Conservation (phyloP, 2,113 vertebrate species). For the Austrofundulus limnaeus region DNA sequence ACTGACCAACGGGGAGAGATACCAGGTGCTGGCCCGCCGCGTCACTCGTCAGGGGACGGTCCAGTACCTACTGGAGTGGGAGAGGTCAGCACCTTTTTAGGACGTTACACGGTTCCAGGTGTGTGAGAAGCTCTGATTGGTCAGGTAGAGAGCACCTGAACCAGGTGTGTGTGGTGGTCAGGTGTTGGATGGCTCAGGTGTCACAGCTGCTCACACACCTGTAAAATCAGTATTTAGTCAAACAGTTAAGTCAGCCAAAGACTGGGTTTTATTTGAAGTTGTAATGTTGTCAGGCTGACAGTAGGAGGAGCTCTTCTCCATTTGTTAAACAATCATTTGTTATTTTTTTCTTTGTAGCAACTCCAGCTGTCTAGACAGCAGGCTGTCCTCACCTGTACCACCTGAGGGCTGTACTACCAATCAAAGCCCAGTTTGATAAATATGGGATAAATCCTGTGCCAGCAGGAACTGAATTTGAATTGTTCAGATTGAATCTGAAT, state of each 20-base stretch:
- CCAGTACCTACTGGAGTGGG: slow-evolving; percentile 97
- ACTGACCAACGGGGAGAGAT: slow-evolving; percentile 90
- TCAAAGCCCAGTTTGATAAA: too few species aligned
- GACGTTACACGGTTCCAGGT: neutral
- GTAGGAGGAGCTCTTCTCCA: neutral
- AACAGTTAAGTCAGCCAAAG: slow-evolving; percentile 37
- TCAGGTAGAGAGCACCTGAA: too few species aligned
- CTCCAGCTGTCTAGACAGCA: slow-evolving; percentile 49
- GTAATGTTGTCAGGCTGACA: slow-evolving; percentile 6
- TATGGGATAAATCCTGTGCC: too few species aligned
- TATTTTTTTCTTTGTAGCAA: neutral
- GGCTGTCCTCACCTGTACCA: neutral
- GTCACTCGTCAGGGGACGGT: slow-evolving; percentile 90
- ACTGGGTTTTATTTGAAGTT: slow-evolving; percentile 1
- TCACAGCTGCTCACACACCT: slow-evolving; percentile 20
- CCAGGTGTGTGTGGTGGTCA: too few species aligned
- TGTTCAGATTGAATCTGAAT: too few species aligned
- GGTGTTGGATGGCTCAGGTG: slow-evolving; percentile 5
- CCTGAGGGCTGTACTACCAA: neutral
- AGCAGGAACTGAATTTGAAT: too few species aligned
- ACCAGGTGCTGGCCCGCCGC: slow-evolving; percentile 90
- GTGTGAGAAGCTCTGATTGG: slow-evolving; percentile 22
- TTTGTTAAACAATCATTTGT: neutral
- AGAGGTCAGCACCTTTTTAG: slow-evolving; percentile 91
- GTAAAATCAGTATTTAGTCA: slow-evolving; percentile 15